phyloP scores from a whole-genome alignment of 2,888 invertebrate genomes.

The Lordiphosa fenestrarum region DNA sequence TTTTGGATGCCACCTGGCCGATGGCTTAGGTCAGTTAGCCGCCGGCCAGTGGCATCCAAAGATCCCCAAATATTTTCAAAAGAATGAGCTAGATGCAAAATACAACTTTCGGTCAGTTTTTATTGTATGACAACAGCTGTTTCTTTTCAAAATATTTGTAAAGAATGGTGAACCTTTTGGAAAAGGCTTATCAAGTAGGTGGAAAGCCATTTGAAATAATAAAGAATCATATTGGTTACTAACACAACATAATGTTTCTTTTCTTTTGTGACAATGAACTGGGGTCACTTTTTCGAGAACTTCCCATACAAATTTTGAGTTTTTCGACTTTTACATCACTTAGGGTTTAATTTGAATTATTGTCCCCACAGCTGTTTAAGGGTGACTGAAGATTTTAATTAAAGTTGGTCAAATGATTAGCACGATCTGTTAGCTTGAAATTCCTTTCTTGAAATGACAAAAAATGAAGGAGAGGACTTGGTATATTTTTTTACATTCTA shows the following conservation, averaged over 20 bases:
- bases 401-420: too few species aligned
- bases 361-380: too few species aligned
- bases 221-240: conserved; percentile 69
- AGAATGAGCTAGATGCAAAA: conserved; percentile 39
- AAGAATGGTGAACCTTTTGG: conserved; percentile 15
- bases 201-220: conserved; percentile 44
- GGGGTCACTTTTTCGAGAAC: too few species aligned
- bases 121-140: conserved; percentile 40
- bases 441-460: too few species aligned
- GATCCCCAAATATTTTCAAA: conserved; percentile 54
- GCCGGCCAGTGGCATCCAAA: conserved; percentile 16
- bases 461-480: too few species aligned
- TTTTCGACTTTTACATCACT: too few species aligned
- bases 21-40: conserved; percentile 61
- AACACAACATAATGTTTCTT: conserved; percentile 20
- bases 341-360: too few species aligned
- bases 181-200: conserved; percentile 30
- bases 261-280: too few species aligned
- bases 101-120: conserved; percentile 62
- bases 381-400: too few species aligned
- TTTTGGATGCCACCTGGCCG: conserved; percentile 18
- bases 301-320: too few species aligned
- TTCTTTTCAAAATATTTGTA: conserved; percentile 63
- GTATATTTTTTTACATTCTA: too few species aligned
- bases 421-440: too few species aligned